Base-by-base conservation (phyloP, 2,113 vertebrate genomes). In the Salvelinus namaycush region DNA sequence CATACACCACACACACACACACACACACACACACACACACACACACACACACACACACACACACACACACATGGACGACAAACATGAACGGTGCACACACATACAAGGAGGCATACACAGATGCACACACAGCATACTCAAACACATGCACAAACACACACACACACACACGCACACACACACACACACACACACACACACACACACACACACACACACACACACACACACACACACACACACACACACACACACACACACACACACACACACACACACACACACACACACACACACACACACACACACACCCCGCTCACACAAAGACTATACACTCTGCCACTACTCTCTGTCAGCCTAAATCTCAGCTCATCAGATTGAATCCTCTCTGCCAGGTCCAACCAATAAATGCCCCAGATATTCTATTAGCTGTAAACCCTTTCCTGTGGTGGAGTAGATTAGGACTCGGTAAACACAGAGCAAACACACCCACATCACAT, bases 341-440 rank as follows among this genome's bases (percentile, higher is more conserved):
- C 66, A 34, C 31, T 68, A 5, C 16, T 81, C 79, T 22, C 59
- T 68, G 48, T 60, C 49, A 11, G 75, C 62, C 66, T 73, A 67
- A 81, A 76, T 64, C 76, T 84, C 74, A 77, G 73, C 80, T 77
- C 74, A 86, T 89, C 83, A 84, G 77, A 88, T 85, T 72, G 78
- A 79, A 82, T 83, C 87, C 68, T 73, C 66, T 60, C 3, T 69
- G 74, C 66, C 81, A 82, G 78, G 75, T 82, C 74, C 83, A 72
- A 82, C 76, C 81, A 86, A 86, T 88, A 78, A 87, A 87, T 87
- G 77, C 70, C 39, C 67, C 82, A 87, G 84, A 86, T 87, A 86
- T 89, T 88, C 81, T 81, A 87, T 90, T 84, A 84, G 75, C 85
- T 85, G 78, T 80, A 87, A 89, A 90, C 89, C 88, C 84, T 82